Base-by-base conservation (phyloP, 2,113 vertebrate species). In the Sula dactylatra region DNA sequence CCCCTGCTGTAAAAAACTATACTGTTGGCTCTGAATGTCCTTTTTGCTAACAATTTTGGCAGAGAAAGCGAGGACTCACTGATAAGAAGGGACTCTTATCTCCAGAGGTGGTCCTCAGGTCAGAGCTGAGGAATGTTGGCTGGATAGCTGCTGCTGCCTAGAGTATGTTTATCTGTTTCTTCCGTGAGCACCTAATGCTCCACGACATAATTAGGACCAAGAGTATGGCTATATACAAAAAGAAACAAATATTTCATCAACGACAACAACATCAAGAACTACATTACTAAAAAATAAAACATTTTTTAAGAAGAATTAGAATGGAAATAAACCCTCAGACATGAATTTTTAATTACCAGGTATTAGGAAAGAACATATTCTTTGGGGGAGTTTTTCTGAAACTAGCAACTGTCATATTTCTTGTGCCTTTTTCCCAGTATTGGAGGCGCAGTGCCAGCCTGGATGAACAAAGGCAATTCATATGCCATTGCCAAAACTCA, bases 111-210 rank as follows among this genome's bases (percentile, higher is more conserved):
- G 95, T 96, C 92, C 70, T 82, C 24, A 7, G 96, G 86, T 95
- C 97, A 94, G 91, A 85, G 96, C 32, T 91, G 88, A 95, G 84
- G 96, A 97, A 96, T 93, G 95, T 87, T 96, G 95, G 91, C 95
- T 45, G 81, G 61, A 16, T 6, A 89, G 73, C 77, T 78, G 86
- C 90, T 78, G 86, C 90, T 93, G 83, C 77, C 64, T 45, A 16
- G 26, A 36, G n/a, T 16, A 36, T 15, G 54, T 47, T 74, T 58
- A 61, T 86, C 88, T 69, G 24, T 13, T 87, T 88, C 86, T 85
- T 86, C 86, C 86, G 58, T 18, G 90, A 90, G 82, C 86, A 83
- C 82, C 82, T 70, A 88, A 83, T 78, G 90, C 78, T 79, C 76
- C 61, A 7, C 78, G 83, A 85, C 73, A 82, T 49, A 84, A 92